Evolutionary conservation across 2,888 invertebrate species (phyloP), one percentile per base, ranked within the genome.

Genomic region (Dasysyrphus albostriatus): DNA sequence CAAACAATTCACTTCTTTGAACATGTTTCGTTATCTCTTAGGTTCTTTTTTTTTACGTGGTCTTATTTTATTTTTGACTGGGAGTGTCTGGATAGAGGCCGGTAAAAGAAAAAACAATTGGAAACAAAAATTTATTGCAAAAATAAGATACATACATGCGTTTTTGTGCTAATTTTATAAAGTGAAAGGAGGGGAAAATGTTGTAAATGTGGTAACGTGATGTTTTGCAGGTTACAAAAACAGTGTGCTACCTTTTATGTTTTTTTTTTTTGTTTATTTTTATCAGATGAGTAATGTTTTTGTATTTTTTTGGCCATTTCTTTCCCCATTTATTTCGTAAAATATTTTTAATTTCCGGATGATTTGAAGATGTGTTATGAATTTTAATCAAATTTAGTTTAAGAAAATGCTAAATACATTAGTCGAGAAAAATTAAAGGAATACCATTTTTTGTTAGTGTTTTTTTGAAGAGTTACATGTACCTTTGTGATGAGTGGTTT

Each of bases 121-220:
- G 4, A 14, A 39, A 61, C 8, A 39, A 9, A 42, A n/a, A 42
- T 24, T 29, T 5, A 14, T 0, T 24, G 24, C 24, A 7, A 19
- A 44, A 44, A 5, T 5, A 51, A 10, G 10, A 47, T 16, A 16
- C 14, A 47, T 47, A 67, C 49, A 67, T 49, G 67, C 67, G 67
- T 24, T 14, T 63, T 39, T 42, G 19, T 61, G 39, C 24, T 61
- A 14, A 14, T n/a, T 63, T 42, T 59, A 10, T 34, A 16, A 2
- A 24, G 34, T 34, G 42, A 59, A 59, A 37, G 10, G 37, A 44
- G 44, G 9, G 32, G 34, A 3, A 32, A n/a, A 29, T 61, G 7
- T 63, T 44, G 44, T n/a, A 16, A 65, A 19, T 72, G 65, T 3
- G 76, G 59, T 67, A 84, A 80, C 84, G 84, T 84, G 80, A 80